Evolutionary conservation across 2,888 invertebrate species (phyloP).

Genomic region (Cheilosia vulpina): DNA sequence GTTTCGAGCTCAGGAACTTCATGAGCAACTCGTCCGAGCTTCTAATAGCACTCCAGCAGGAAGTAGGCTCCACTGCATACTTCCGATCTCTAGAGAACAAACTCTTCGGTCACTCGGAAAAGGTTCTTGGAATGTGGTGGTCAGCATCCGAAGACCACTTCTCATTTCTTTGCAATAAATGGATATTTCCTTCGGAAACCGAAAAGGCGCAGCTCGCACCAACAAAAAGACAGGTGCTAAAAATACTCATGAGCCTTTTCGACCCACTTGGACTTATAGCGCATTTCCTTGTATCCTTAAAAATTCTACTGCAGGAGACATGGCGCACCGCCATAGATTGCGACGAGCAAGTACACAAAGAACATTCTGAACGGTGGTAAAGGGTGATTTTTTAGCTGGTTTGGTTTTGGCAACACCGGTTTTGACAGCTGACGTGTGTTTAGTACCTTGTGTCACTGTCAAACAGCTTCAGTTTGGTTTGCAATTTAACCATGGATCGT

Average conservation of each 20-base stretch:
- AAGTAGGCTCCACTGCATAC: not conserved
- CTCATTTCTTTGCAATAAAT: slow-evolving; percentile 12
- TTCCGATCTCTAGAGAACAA: not conserved
- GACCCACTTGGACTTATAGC: slow-evolving; percentile 38
- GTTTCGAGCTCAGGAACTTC: slow-evolving; percentile 39
- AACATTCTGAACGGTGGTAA: slow-evolving; percentile 1
- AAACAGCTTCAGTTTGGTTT: too few relatives aligned
- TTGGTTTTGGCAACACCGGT: too few relatives aligned
- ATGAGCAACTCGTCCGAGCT: slow-evolving; percentile 24
- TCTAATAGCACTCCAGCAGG: not conserved
- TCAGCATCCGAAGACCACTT: slow-evolving; percentile 11
- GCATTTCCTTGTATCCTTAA: slow-evolving; percentile 12
- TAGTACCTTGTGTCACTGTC: too few relatives aligned
- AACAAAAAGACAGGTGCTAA: slow-evolving; percentile 48
- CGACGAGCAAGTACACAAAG: slow-evolving; percentile 20
- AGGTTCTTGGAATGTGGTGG: slow-evolving; percentile 52
- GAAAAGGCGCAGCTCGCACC: slow-evolving; percentile 12
- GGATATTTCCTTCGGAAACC: slow-evolving; percentile 5
- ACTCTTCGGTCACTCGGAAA: slow-evolving; percentile 17
- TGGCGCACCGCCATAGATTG: slow-evolving; percentile 5
- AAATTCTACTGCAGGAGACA: slow-evolving; percentile 12
- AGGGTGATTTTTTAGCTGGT: too few relatives aligned
- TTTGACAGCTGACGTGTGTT: too few relatives aligned
- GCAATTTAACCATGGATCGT: too few relatives aligned
- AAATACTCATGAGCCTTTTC: slow-evolving; percentile 45